phyloP scores from a whole-genome alignment of 1,140 invertebrate genomes.

The Drosophila biarmipes region DNA sequence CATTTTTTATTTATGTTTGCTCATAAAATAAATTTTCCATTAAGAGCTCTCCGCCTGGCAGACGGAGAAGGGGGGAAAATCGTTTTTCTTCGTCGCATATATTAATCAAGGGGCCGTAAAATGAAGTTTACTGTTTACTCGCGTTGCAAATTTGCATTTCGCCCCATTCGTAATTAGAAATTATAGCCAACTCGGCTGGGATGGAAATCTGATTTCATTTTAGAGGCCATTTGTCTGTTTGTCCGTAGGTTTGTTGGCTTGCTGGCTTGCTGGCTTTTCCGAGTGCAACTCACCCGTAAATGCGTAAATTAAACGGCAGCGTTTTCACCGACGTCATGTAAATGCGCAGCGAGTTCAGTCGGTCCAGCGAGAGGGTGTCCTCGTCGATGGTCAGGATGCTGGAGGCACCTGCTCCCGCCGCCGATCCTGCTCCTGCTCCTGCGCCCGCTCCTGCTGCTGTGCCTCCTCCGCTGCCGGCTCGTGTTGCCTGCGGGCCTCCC shows the following conservation, averaged over 20 bases:
- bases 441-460: background rate
- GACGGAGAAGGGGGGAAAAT: slow-evolving; percentile 9
- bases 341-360: slow-evolving; percentile 81
- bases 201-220: slow-evolving; percentile 26
- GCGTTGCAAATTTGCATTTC: slow-evolving; percentile 57
- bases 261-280: background rate
- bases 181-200: slow-evolving; percentile 29
- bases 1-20: slow-evolving; percentile 75
- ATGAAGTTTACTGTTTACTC: slow-evolving; percentile 58
- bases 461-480: slow-evolving; percentile 23
- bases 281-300: slow-evolving; percentile 82
- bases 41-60: slow-evolving; percentile 46
- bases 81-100: slow-evolving; percentile 34
- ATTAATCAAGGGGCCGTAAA: slow-evolving; percentile 72
- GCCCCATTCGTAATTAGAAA: slow-evolving; percentile 65
- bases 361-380: slow-evolving; percentile 80
- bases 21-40: slow-evolving; percentile 80
- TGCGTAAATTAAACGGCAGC: slow-evolving; percentile 83
- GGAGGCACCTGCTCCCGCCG: slow-evolving; percentile 26
- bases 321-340: slow-evolving; percentile 84
- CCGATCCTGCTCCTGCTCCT: slow-evolving; percentile 3
- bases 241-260: background rate
- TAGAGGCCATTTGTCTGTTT: slow-evolving; percentile 13
- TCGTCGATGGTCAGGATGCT: slow-evolving; percentile 80
- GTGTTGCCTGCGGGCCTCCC: slow-evolving; percentile 53